Conservation (phyloP, 1,140 invertebrate genomes). For the Monomorium pharaonis region DNA sequence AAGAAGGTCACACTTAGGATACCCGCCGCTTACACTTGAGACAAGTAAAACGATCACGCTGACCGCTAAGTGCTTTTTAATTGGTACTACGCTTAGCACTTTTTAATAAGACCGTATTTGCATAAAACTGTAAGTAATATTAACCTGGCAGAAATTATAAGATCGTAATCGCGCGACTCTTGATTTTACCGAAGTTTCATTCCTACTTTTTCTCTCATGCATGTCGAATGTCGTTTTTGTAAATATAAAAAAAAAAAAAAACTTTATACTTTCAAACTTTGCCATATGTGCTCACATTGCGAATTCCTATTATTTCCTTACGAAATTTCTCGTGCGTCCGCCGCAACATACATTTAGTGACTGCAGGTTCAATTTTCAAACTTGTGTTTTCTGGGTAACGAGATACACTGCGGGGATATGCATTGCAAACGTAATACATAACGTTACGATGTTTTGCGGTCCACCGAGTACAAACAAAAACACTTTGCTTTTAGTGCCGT, state of each 20-base stretch:
- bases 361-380: not conserved
- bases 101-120: not conserved
- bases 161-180: not conserved
- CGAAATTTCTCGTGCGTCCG: not conserved
- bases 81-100: not conserved
- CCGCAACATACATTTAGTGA: not conserved
- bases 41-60: not conserved
- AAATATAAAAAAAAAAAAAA: not conserved
- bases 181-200: not conserved
- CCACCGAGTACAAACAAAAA: conserved; percentile 4
- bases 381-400: conserved; percentile 7
- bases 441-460: not conserved
- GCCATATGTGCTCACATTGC: not conserved
- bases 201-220: not conserved
- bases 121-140: not conserved
- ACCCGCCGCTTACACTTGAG: not conserved
- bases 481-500: not conserved
- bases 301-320: not conserved
- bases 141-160: not conserved
- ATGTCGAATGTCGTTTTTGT: not conserved
- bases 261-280: not conserved
- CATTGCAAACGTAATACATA: not conserved
- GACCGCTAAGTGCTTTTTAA: conserved; percentile 17
- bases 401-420: not conserved
- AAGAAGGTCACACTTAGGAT: not conserved